These are phyloP conservation scores for Cantharis flavilabris DNA, from an alignment of 2,888 invertebrate species.

Conservation along the genomic window DNA sequence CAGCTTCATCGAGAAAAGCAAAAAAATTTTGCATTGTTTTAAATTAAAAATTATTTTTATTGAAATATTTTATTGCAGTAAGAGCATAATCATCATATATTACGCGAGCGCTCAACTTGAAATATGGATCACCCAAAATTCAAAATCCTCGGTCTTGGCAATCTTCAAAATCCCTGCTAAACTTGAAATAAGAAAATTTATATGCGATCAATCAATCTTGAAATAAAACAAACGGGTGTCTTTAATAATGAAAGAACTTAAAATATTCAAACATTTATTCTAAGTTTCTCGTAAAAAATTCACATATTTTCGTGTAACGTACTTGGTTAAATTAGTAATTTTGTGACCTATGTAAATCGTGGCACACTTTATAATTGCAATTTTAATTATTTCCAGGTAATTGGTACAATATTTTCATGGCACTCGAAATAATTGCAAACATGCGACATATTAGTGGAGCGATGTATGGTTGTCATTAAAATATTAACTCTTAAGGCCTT, in stretches of 20 bases:
- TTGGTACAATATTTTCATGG: background rate
- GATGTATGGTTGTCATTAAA: background rate
- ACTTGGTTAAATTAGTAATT: background rate
- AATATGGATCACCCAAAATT: background rate
- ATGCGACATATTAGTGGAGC: background rate
- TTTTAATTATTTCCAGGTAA: background rate
- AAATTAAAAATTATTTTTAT: background rate
- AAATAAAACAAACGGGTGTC: background rate
- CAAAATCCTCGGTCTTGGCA: background rate
- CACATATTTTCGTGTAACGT: background rate
- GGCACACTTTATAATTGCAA: background rate
- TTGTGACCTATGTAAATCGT: background rate
- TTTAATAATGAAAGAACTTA: background rate
- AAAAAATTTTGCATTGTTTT: background rate
- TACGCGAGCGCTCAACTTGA: too few species aligned
- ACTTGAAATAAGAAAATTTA: background rate
- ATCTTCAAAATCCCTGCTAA: background rate
- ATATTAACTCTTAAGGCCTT: background rate
- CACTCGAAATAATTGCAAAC: background rate
- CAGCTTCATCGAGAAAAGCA: background rate
- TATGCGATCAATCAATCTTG: background rate
- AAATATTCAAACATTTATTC: background rate
- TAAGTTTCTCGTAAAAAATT: background rate
- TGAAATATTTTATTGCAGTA: background rate
- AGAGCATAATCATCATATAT: background rate